Evolutionary conservation across 2,888 invertebrate genomes (phyloP), one percentile per base, ranked within the genome.

Genomic region (Nomada hirtipes): DNA sequence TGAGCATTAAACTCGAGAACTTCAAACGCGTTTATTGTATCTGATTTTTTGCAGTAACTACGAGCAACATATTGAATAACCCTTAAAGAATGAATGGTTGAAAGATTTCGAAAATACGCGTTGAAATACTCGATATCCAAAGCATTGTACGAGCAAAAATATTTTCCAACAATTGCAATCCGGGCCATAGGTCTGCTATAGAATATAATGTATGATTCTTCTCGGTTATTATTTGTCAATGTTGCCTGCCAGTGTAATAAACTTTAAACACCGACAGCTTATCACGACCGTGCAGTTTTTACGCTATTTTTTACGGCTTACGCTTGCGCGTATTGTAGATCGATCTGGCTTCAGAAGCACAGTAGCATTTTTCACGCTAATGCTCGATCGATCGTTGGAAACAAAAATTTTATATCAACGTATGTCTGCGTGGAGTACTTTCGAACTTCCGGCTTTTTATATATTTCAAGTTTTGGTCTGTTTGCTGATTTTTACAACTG

Each of bases 241-340:
- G 78, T 77, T 59, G 64, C 57, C 26, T 18, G 60, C 63, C 20
- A 63, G 69, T 77, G 57, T 69, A 59, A 79, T 79, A 79, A 79
- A 79, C 69, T 69, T 78, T 79, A 79, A 76, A 77, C 69, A 53
- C 63, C 18, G 52, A 20, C 50, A 44, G 78, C 68, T 79, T 79
- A 79, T 76, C 78, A 50, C 78, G 20, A 13, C 42, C 55, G 29
- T 29, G 63, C 59, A 57, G 52, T 69, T 77, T 79, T 76, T 59
- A 69, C 29, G 57, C 69, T 79, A 69, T 77, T 77, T 77, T 79
- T 59, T 77, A 77, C 78, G 52, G 69, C 63, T 77, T 77, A 77
- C 42, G 52, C 69, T 50, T 20, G 61, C 50, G 36, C 67, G 50
- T 36, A 68, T 76, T 69, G 68, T 68, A 42, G 63, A 68, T 64